Base-by-base conservation (phyloP, 1,140 invertebrate species). In the Dendrolimus kikuchii region DNA sequence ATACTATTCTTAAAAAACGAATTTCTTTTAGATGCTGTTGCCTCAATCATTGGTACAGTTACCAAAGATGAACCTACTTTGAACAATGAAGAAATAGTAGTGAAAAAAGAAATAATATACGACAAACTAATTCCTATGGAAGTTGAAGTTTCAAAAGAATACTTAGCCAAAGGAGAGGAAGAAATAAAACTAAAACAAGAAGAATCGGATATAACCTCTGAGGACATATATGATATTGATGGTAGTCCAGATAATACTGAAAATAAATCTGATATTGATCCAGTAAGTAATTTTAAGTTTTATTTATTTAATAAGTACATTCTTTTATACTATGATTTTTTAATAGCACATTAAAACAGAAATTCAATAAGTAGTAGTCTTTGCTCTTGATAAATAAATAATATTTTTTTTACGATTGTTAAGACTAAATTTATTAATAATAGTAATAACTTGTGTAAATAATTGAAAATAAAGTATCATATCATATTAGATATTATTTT, bases 41-140 rank as follows among this genome's bases (percentile, higher is more conserved):
- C 81, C 6, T 81, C 81, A 36, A 82, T 84, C 46, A 82, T 81
- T 40, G 81, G 79, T 38, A 78, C 76, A 41, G 53, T 74, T 8
- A 51, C 44, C 5, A 64, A 73, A 56, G 56, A 61, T n/a, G 58
- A 63, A 41, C 7, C 42, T 23, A 5, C 40, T 38, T 7, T 7
- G 23, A 2, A 6, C 2, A 38, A 48, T 10, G 46, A 40, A 7
- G 9, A 44, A 37, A 44, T 36, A 7, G 57, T 58, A 46, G 48
- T 48, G 40, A 63, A 52, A 51, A 43, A 40, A 4, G 37, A 57
- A 38, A 38, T 6, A 51, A 44, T 47, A 23, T 23, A 23, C 3
- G 23, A 23, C 23, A 23, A 23, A 23, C 23, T 23, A 23, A 1
- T 23, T 23, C 23, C 23, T 23, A 23, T 23, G 23, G 23, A 23